Percentiles rank a stretch among this genome's conserved stretches.
Evolutionary conservation across 2,113 vertebrate genomes (phyloP).

Genomic region (Pagrus major): DNA sequence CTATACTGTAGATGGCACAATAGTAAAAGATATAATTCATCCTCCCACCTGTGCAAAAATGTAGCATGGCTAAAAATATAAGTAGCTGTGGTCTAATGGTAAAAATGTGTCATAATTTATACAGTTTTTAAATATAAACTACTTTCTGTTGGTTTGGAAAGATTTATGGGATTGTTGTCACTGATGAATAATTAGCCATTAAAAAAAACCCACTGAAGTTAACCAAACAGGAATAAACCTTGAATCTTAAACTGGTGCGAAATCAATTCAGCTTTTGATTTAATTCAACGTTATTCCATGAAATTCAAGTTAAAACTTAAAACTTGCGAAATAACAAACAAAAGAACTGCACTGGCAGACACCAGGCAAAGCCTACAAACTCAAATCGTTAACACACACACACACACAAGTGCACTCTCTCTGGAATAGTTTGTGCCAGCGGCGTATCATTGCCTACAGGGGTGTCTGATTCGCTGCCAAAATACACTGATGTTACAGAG

Average conservation of each 20-base stretch:
- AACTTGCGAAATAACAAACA: slow-evolving; percentile 15
- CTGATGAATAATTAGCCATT: background rate
- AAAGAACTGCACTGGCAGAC: slow-evolving; percentile 1
- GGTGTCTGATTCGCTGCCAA: slow-evolving; percentile 73
- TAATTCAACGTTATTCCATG: background rate
- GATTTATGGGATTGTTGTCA: background rate
- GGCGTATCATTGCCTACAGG: slow-evolving; percentile 71
- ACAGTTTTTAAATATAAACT: background rate
- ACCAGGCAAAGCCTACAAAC: slow-evolving; percentile 19
- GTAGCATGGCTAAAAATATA: background rate
- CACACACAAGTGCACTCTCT: slow-evolving; percentile 40
- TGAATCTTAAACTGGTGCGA: background rate
- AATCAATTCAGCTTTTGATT: background rate
- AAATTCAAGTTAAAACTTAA: slow-evolving; percentile 15
- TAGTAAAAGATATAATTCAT: background rate
- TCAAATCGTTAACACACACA: slow-evolving; percentile 12
- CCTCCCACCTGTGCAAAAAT: no score
- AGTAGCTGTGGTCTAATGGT: background rate
- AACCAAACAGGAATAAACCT: background rate
- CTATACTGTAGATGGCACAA: background rate
- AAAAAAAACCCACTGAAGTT: background rate
- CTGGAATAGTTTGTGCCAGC: slow-evolving; percentile 64
- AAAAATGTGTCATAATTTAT: background rate
- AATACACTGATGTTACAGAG: slow-evolving; percentile 68
- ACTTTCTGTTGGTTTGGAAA: slow-evolving; percentile 1